phyloP scores from a whole-genome alignment of 2,113 vertebrate species.

The Myiopsitta monachus region DNA sequence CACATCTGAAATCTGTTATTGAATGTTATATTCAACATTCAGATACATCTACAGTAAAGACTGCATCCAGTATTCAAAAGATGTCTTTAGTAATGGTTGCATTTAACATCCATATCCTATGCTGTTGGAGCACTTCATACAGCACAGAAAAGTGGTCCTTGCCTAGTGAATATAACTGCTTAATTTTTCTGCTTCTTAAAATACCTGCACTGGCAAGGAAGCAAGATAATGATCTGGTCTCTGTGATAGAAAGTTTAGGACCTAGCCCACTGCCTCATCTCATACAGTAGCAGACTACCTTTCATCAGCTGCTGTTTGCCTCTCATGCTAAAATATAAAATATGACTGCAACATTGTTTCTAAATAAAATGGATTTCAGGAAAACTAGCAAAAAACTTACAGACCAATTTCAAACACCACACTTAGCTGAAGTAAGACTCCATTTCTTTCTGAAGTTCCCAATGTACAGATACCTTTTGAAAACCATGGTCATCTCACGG shows the following conservation, averaged over 20 bases:
- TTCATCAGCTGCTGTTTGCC: background rate
- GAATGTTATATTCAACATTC: background rate
- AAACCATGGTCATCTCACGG: conserved; percentile 55
- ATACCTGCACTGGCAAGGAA: conserved; percentile 3
- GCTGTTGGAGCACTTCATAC: background rate
- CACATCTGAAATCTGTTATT: background rate
- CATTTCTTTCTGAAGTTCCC: conserved; percentile 34
- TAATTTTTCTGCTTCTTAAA: conserved; percentile 17
- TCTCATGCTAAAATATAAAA: background rate
- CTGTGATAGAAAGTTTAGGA: background rate
- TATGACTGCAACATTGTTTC: background rate
- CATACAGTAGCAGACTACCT: background rate
- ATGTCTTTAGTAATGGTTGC: background rate
- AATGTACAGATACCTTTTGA: background rate
- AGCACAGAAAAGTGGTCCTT: background rate
- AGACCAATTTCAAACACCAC: conserved; percentile 23
- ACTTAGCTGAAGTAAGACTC: conserved; percentile 33
- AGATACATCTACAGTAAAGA: background rate
- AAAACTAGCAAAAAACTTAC: conserved; percentile 26
- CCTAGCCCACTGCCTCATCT: background rate
- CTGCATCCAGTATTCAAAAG: background rate
- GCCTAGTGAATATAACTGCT: conserved; percentile 3
- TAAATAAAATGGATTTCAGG: conserved; percentile 43
- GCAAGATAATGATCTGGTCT: background rate
- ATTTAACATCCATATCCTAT: background rate